Evolutionary conservation across 2,888 invertebrate species (phyloP).

Genomic region (Eutolmus rufibarbis): DNA sequence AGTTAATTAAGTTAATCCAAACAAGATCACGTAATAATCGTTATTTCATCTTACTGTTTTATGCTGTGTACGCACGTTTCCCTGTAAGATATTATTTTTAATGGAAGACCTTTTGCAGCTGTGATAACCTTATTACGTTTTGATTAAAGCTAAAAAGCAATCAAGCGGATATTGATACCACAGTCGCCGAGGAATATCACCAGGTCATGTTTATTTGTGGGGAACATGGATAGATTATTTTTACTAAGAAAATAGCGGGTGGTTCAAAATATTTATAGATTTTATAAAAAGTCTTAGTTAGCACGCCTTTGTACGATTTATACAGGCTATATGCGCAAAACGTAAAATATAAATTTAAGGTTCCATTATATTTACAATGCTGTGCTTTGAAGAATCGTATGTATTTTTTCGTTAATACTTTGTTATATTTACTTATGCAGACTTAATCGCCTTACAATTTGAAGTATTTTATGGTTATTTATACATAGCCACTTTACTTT

Average conservation of each 20-base stretch:
- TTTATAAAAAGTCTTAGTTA: not conserved
- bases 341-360: no score
- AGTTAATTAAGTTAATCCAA: not conserved
- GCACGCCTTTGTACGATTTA: not conserved
- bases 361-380: no score
- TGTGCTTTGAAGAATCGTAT: no score
- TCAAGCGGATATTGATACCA: constrained; percentile 7
- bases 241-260: not conserved
- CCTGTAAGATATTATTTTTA: not conserved
- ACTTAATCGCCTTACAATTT: no score
- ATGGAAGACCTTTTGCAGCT: not conserved
- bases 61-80: not conserved
- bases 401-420: not conserved
- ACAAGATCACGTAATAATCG: not conserved
- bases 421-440: no score
- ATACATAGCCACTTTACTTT: no score
- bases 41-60: not conserved
- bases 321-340: not conserved
- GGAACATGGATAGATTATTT: not conserved
- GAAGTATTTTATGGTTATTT: no score
- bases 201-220: not conserved
- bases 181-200: not conserved
- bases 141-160: not conserved
- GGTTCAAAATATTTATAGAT: not conserved
- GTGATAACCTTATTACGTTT: constrained; percentile 23